phyloP scores from a whole-genome alignment of 1,140 invertebrate species.

The Halictus rubicundus region DNA sequence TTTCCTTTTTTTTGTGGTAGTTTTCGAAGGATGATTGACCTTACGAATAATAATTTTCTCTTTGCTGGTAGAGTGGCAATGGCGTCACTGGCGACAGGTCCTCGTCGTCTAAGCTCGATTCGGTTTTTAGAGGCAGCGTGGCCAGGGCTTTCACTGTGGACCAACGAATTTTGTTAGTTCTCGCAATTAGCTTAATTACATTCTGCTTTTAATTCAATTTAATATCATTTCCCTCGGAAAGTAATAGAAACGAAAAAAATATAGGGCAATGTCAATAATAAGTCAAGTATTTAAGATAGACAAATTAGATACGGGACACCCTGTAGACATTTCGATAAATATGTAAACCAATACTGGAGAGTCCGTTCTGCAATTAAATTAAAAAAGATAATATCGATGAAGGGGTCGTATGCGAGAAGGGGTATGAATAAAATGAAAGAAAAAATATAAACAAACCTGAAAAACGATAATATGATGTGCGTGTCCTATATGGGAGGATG shows the following conservation, averaged over 20 bases:
- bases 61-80: conserved; percentile 90
- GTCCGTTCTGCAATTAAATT: neutral
- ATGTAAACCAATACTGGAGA: conserved; percentile 9
- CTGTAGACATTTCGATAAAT: too few relatives aligned
- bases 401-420: neutral
- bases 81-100: conserved; percentile 85
- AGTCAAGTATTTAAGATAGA: too few relatives aligned
- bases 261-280: too few relatives aligned
- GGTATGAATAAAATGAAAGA: conserved; percentile 63
- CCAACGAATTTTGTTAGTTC: conserved; percentile 10
- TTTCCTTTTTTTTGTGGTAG: neutral
- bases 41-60: conserved; percentile 91
- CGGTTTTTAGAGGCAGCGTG: conserved; percentile 81
- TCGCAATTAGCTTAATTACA: neutral
- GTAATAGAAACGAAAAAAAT: too few relatives aligned
- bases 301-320: too few relatives aligned
- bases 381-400: neutral
- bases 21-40: neutral
- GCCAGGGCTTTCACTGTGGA: conserved; percentile 88
- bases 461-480: conserved; percentile 72
- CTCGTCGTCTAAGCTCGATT: conserved; percentile 82
- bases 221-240: too few relatives aligned
- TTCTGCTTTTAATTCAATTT: too few relatives aligned
- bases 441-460: conserved; percentile 77
- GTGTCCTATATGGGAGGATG: conserved; percentile 74